These are phyloP conservation scores for Flexamia atlantica DNA, from an alignment of 2,888 invertebrate genomes.

Conservation along the genomic window DNA sequence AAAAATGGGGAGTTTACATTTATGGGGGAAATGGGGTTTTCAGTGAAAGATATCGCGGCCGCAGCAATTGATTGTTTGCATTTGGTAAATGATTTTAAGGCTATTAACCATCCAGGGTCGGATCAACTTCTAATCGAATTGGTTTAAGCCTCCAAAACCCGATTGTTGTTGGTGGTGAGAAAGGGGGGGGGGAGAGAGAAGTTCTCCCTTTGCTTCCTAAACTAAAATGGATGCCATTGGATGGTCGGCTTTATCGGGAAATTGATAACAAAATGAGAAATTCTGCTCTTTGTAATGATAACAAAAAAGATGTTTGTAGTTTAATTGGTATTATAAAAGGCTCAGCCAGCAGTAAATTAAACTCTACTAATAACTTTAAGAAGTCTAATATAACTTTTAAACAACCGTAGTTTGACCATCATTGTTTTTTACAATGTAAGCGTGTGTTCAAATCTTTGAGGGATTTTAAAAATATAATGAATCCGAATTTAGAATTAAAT, in stretches of 20 bases:
- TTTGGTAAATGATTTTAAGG: slow-evolving; percentile 3
- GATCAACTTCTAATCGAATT: background rate
- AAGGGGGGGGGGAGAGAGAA: background rate
- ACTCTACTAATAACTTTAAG: background rate
- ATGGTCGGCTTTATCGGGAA: background rate
- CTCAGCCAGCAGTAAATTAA: background rate
- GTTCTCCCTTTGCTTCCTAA: background rate
- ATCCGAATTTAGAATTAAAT: too few relatives aligned
- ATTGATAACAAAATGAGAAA: background rate
- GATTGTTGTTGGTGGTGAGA: background rate
- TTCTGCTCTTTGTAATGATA: background rate
- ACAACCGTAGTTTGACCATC: background rate
- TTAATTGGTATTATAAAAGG: background rate
- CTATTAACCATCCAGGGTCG: background rate
- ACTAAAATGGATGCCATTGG: background rate
- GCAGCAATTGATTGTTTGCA: slow-evolving; percentile 2
- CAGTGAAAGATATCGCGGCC: background rate
- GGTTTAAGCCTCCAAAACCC: background rate
- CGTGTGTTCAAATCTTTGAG: too few relatives aligned
- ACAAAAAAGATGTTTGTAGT: background rate
- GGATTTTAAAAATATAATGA: too few relatives aligned
- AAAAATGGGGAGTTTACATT: slow-evolving; percentile 20
- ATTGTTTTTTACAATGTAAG: too few relatives aligned
- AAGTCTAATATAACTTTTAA: background rate
- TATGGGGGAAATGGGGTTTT: background rate